Evolutionary conservation across 1,140 invertebrate species (phyloP), one percentile per base, ranked within the genome.

Genomic region (Brachionus plicatilis): DNA sequence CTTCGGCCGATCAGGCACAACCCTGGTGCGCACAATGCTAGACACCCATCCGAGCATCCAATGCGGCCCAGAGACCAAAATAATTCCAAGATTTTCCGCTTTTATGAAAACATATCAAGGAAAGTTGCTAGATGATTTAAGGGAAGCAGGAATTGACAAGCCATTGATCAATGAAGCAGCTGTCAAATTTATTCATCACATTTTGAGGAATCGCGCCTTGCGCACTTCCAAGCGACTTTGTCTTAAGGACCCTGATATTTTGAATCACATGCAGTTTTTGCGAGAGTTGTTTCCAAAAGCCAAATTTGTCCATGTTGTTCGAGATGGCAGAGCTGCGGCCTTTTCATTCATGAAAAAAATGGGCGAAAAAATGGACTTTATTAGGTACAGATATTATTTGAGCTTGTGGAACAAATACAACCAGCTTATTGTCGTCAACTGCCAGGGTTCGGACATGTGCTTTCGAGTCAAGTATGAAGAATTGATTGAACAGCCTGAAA

Each of bases 11-110:
- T 97, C 95, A 66, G 96, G 96, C 20, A 99, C 96, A 2, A 99
- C 97, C 47, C 92, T 99, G 75, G 96, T 97, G 93, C 92, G 97
- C 88, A 96, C 96, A 85, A 97, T 99, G 94, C 91, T 99, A 79
- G 97, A 99, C 91, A 96, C 97, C 60, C 97, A 99, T 92, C 95
- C 95, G n/a, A 94, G 95, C 88, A 94, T 99, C 86, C 93, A 96
- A 90, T 99, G 97, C 91, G 97, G 96, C 6, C 96, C 98, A 90
- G 97, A 99, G 90, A 98, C 96, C 7, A 92, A 96, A 85, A 95
- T 99, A 66, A 96, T 99, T 88, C 97, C 97, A 41, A 91, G 96
- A 11, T 45, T 78, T 17, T 8, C 43, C 7, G 14, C 37, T 17
- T 72, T 41, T 41, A 4, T 72, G 3, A 37, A 72, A 41, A 6